Evolutionary conservation across 1,140 invertebrate genomes (phyloP), one percentile per base, ranked within the genome.

Genomic region (Neelides sp.): DNA sequence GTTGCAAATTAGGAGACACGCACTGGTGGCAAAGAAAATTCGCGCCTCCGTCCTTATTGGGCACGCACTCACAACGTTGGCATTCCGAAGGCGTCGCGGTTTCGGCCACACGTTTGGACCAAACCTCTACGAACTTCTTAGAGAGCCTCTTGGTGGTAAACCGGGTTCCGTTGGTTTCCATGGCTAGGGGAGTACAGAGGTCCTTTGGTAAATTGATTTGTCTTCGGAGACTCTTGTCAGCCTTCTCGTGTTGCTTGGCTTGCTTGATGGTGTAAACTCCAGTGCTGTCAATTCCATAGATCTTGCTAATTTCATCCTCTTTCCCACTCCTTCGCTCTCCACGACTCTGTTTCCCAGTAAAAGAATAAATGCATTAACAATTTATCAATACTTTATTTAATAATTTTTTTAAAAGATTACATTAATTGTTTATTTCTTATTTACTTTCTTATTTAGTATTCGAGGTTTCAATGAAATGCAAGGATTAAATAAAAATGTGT

Each of bases 31-130:
- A 60, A 23, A 54, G 36, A 4, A 52, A 15, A 12, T 43, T 37
- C 7, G 58, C 48, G 17, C 45, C 59, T n/a, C 70, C 71, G 39
- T 69, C 62, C 17, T 61, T 53, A 32, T 69, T 67, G 2, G 67
- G 60, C 13, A 69, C 58, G 55, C 73, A 75, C 37, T 69, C 65
- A 60, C 73, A 75, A 4, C 62, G 59, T 54, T 73, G 70, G 50
- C 72, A 73, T 5, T 59, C 44, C 1, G 64, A 57, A 3, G 67
- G 65, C 2, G 61, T 24, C 7, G 68, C 64, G 12, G 63, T 66
- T 10, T 61, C 30, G 4, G 68, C 66, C 2, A 71, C 58, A 13
- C 68, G 55, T 10, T 64, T 55, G 2, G 66, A 61, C 49, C 73
- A 68, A 8, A 69, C 68, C 30, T 69, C 65, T 20, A 68, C 50